Evolutionary conservation across 2,888 invertebrate genomes (phyloP).

Genomic region (Seira sanloemensis): DNA sequence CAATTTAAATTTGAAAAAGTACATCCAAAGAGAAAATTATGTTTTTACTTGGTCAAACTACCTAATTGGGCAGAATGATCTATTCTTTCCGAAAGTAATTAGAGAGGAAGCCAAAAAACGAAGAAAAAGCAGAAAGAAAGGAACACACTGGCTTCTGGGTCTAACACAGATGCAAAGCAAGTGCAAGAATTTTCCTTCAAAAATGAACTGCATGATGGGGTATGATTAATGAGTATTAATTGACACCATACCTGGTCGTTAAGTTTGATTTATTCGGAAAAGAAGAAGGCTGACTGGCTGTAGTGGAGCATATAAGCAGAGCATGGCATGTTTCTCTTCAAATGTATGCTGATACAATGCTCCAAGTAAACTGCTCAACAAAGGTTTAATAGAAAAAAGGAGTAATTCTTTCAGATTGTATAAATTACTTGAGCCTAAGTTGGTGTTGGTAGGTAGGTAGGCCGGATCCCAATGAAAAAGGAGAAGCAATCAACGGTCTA

Average conservation of each 20-base stretch:
- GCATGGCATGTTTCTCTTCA: conserved; percentile 51
- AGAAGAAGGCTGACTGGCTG: too few relatives aligned
- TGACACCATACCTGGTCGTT: conserved; percentile 69
- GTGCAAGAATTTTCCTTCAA: too few relatives aligned
- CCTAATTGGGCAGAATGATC: conserved; percentile 55
- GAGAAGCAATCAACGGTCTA: conserved; percentile 40
- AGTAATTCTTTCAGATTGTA: too few relatives aligned
- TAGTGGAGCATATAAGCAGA: too few relatives aligned
- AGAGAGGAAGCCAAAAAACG: conserved; percentile 39
- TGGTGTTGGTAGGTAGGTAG: too few relatives aligned
- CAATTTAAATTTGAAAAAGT: too few relatives aligned
- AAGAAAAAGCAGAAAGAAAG: conserved; percentile 40
- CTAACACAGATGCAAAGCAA: too few relatives aligned
- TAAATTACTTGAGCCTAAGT: conserved; percentile 14
- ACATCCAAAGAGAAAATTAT: too few relatives aligned
- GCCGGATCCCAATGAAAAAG: too few relatives aligned
- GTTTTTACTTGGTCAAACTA: too few relatives aligned
- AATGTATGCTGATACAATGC: too few relatives aligned
- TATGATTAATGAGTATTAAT: conserved; percentile 68
- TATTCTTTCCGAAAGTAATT: conserved; percentile 64
- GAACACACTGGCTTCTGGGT: too few relatives aligned
- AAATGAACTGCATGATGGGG: conserved; percentile 48
- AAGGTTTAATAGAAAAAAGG: conserved; percentile 39
- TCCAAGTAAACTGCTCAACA: conserved; percentile 37
- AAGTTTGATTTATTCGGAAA: conserved; percentile 68